Evolutionary conservation across 2,113 vertebrate species (phyloP).

Genomic region (Cynoglossus semilaevis): DNA sequence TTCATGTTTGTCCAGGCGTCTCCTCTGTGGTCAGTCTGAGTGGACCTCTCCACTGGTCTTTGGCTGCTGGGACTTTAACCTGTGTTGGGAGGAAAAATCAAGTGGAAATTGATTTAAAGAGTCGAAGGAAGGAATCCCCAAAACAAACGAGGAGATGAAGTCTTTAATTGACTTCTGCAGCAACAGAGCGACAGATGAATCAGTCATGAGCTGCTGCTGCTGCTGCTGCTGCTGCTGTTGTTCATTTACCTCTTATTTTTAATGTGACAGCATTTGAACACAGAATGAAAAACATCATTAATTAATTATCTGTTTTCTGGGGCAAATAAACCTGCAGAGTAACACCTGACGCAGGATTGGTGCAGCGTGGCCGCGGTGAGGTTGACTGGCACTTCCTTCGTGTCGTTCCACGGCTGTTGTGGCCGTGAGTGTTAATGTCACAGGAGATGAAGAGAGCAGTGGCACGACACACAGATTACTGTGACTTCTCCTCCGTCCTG

Average conservation of each 20-base stretch:
- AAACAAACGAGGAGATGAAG: too few species aligned
- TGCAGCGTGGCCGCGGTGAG: background rate
- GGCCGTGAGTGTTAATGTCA: constrained; percentile 34
- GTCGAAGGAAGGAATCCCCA: too few species aligned
- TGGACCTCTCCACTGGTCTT: constrained; percentile 54
- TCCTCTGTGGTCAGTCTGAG: too few species aligned
- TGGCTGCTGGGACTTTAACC: constrained; percentile 1
- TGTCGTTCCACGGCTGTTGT: constrained; percentile 14
- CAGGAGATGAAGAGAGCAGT: constrained; percentile 29
- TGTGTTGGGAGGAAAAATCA: constrained; percentile 12
- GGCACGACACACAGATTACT: constrained; percentile 55
- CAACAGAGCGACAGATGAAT: background rate
- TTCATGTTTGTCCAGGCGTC: too few species aligned
- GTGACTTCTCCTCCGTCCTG: constrained; percentile 42
- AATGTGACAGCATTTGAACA: too few species aligned
- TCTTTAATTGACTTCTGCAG: background rate
- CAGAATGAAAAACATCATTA: constrained; percentile 16
- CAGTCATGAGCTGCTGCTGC: background rate
- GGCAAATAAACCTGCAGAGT: background rate
- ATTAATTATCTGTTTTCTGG: constrained; percentile 20
- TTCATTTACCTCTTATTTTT: too few species aligned
- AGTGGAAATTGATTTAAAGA: too few species aligned
- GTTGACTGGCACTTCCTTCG: constrained; percentile 12
- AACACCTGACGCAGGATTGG: too few species aligned
- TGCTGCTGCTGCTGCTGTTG: too few species aligned